Evolutionary conservation across 1,140 invertebrate genomes (phyloP), one percentile per base, ranked within the genome.

Genomic region (Neodiprion virginianus): DNA sequence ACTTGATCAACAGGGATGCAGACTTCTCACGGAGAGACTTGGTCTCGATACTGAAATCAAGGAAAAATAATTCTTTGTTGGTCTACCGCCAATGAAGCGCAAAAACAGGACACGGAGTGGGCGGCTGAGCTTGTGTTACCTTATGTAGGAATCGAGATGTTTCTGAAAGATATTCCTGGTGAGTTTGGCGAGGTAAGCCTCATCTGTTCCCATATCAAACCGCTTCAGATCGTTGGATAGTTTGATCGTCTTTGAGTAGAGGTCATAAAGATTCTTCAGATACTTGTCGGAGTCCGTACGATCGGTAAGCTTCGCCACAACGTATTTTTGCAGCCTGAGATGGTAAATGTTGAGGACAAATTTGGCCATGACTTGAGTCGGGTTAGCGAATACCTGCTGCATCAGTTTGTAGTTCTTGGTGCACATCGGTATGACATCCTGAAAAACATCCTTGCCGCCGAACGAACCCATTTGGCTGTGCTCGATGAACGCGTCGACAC

Each of bases 291-390:
- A 91, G 84, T 98, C 96, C 72, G 91, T 90, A 85, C 93, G 93
- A 75, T 96, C 93, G 49, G 92, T 91, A 75, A 99, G 89, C 82
- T 93, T 93, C 12, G 93, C 93, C 71, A 94, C 91, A 65, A 97
- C 94, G 83, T 96, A 95, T 81, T 95, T 95, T 89, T 97, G 95
- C 53, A 99, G 89, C 86, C 97, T 96, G 7, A 96, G 89, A 81
- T 98, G 96, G 87, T 98, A 99, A 74, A 99, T 96, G 83, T 98
- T 98, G 1, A 99, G 89, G 48, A 99, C 95, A 89, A 99, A 98
- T 89, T 99, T 99, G 53, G 95, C 94, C 96, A 99, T 99, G 0
- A 99, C 97, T 91, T 97, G 95, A 78, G 98, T 96, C 0, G 97
- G 96, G 89, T 97, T 98, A n/a, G 92, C 93, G 83, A 99, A 99